Percentiles rank a stretch among this genome's conserved stretches.
Evolutionary conservation across 2,797 vertebrate genomes (phyloP).

Genomic region (Chloroceryle inda): DNA sequence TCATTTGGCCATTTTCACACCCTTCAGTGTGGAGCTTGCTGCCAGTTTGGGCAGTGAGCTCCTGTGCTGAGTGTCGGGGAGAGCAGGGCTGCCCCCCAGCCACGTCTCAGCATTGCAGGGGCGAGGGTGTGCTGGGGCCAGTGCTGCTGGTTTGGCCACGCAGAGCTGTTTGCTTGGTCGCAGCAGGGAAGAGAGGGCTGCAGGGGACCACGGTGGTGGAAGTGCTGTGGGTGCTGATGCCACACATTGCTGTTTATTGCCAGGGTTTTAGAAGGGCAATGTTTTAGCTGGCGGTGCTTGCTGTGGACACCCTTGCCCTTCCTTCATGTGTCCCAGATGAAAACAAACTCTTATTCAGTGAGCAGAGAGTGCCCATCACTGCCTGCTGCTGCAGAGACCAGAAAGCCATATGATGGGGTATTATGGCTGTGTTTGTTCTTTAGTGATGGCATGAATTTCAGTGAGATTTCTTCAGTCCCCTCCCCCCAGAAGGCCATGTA

Average conservation of each 20-base stretch:
- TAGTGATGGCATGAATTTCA: background rate
- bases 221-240: background rate
- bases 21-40: background rate
- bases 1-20: rapidly evolving
- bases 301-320: background rate
- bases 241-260: rapidly evolving
- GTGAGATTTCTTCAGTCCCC: background rate
- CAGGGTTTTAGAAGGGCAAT: background rate
- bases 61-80: background rate
- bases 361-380: background rate
- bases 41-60: rapidly evolving
- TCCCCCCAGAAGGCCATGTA: background rate
- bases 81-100: background rate
- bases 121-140: background rate
- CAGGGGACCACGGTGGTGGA: background rate
- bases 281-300: background rate
- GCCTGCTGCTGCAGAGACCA: background rate
- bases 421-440: background rate
- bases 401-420: background rate
- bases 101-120: rapidly evolving
- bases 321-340: rapidly evolving
- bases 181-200: background rate
- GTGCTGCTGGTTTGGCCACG: rapidly evolving
- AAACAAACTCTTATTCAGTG: background rate
- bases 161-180: rapidly evolving